A percentile compares a stretch with the other conserved stretches of the same genome.
These are phyloP conservation scores for Zaprionus kolodkinae DNA, from an alignment of 1,140 invertebrate genomes.

Conservation along the genomic window DNA sequence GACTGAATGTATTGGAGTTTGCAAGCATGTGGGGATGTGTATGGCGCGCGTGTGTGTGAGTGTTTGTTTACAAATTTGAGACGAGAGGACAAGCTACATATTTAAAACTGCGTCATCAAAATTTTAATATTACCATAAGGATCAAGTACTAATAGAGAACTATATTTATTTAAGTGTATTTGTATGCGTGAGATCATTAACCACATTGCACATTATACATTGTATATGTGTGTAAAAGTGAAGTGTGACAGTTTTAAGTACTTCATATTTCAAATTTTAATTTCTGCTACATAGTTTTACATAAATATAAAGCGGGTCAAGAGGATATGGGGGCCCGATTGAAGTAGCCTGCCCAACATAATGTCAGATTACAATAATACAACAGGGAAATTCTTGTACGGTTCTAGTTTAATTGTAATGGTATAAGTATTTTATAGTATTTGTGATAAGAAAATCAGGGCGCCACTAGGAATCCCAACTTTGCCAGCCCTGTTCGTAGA, in stretches of 20 bases:
- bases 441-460: too few relatives aligned
- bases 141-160: background rate
- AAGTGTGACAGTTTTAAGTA: background rate
- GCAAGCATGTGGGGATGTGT: too few relatives aligned
- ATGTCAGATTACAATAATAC: too few relatives aligned
- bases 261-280: background rate
- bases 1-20: too few relatives aligned
- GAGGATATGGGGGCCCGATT: too few relatives aligned
- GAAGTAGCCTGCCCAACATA: too few relatives aligned
- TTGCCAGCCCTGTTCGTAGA: too few relatives aligned
- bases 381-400: too few relatives aligned
- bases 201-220: background rate
- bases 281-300: background rate
- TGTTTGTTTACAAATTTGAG: background rate
- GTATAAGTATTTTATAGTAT: too few relatives aligned
- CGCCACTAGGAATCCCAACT: too few relatives aligned
- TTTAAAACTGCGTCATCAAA: conserved; percentile 9
- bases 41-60: background rate
- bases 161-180: background rate
- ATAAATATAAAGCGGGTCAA: too few relatives aligned
- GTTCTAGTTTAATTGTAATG: too few relatives aligned
- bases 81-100: background rate
- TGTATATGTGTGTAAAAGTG: background rate
- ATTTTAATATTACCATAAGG: background rate
- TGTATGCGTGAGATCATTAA: background rate